Base-by-base conservation (phyloP, 2,113 vertebrate genomes). In the Colaptes auratus region DNA sequence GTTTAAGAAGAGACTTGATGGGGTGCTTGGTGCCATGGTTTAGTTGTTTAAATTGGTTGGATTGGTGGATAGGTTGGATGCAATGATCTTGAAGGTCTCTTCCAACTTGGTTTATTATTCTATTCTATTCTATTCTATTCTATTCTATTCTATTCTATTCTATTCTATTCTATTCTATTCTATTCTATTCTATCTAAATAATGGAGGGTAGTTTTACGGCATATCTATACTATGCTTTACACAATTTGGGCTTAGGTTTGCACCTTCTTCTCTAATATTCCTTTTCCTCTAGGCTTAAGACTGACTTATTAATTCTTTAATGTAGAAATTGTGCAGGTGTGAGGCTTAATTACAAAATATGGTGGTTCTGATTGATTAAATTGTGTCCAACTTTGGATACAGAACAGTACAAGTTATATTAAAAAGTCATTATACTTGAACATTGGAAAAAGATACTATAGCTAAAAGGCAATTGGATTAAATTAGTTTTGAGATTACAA, bases 391-490 rank as follows among this genome's bases (percentile, higher is more conserved):
- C 59, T 87, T 46, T 96, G 90, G 94, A 97, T 94, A 95, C 82
- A 96, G 93, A 97, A 95, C 82, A 92, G 69, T 93, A 71, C 50
- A 96, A 94, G 81, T 94, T 95, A 89, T 95, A 98, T 97, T 98
- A 97, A 97, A 97, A 98, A 97, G 65, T 95, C 95, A 97, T 97
- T 98, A 96, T 95, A 96, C 97, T 95, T 98, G 94, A 92, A 97
- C 95, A 52, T 59, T 85, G 65, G 86, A 97, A 83, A 90, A 97
- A 96, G 77, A 93, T 74, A 94, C 69, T 95, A 72, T 96, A 97
- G 96, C 96, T 98, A 95, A 97, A 96, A 98, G 89, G 93, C 95
- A 97, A 93, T 93, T 96, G 96, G 85, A 91, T 96, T 92, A 97
- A 97, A 98, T 97, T 95, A 97, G 73, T 66, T 97, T 89, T 94